Evolutionary conservation across 1,140 invertebrate species (phyloP).

Genomic region (Drosophila virilis): DNA sequence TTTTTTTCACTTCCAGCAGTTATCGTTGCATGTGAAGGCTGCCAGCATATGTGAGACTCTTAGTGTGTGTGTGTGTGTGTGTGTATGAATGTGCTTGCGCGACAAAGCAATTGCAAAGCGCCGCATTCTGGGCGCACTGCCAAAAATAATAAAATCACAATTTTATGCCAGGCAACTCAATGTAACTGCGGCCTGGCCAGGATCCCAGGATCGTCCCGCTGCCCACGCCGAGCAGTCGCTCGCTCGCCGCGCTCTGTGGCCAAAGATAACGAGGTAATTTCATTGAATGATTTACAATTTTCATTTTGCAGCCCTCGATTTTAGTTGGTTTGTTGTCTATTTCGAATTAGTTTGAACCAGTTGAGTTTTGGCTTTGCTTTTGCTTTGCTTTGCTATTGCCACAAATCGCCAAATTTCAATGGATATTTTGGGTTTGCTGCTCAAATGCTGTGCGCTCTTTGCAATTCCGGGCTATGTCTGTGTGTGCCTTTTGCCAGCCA

Average conservation of each 20-base stretch:
- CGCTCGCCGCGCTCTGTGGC: constrained; percentile 43
- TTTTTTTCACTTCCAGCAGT: constrained; percentile 44
- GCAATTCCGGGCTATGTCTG: constrained; percentile 19
- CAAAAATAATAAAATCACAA: constrained; percentile 82
- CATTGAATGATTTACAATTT: constrained; percentile 73
- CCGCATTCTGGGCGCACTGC: constrained; percentile 57
- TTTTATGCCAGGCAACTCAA: constrained; percentile 72
- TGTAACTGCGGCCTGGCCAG: constrained; percentile 46
- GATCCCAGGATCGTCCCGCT: constrained; percentile 11
- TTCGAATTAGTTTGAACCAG: constrained; percentile 45
- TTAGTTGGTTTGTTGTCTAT: constrained; percentile 35
- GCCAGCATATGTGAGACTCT: constrained; percentile 62
- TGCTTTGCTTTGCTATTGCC: constrained; percentile 7
- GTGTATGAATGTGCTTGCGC: constrained; percentile 18
- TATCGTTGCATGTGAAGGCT: constrained; percentile 51
- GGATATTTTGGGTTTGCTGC: constrained; percentile 24
- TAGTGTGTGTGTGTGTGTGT: constrained; percentile 17
- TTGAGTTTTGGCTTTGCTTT: constrained; percentile 35
- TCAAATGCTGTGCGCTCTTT: constrained; percentile 4
- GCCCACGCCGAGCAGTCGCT: constrained; percentile 6
- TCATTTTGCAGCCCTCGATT: constrained; percentile 33
- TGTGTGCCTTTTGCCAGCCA: constrained; percentile 44
- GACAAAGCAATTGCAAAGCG: constrained; percentile 22
- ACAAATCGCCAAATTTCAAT: constrained; percentile 50
- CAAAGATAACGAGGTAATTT: constrained; percentile 81